Evolutionary conservation across 2,797 vertebrate genomes (phyloP).

Genomic region (Hirundo rustica): DNA sequence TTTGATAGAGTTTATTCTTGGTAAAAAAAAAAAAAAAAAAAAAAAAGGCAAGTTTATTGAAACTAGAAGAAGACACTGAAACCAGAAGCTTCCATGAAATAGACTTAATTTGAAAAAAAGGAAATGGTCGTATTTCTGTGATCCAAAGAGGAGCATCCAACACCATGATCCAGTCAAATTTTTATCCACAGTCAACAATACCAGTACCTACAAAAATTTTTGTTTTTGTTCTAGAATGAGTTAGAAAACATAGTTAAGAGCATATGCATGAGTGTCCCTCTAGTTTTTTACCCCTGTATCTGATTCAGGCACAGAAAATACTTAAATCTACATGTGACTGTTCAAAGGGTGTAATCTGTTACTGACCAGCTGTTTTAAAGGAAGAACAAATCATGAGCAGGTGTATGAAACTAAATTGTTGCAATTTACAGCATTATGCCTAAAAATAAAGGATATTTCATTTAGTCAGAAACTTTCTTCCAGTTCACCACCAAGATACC

Average conservation of each 20-base stretch:
- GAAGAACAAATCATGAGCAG: neutral
- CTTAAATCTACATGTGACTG: neutral
- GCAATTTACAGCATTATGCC: neutral
- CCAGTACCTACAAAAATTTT: neutral
- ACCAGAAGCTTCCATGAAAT: neutral
- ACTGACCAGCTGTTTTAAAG: neutral
- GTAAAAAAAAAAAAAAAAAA: neutral
- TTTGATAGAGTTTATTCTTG: neutral
- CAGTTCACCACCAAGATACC: neutral
- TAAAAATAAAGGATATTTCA: neutral
- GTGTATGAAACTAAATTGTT: neutral
- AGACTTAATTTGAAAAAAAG: neutral
- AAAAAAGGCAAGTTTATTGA: neutral
- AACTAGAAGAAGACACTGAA: neutral
- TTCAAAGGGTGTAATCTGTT: neutral
- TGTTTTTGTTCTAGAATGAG: neutral
- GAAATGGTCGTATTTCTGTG: neutral
- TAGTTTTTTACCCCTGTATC: rapidly evolving
- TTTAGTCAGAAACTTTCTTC: neutral
- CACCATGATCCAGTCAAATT: neutral
- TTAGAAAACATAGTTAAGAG: neutral
- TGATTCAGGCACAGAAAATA: neutral
- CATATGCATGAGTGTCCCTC: neutral
- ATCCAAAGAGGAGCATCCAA: neutral
- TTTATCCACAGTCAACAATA: neutral